Base-by-base conservation (phyloP, 2,113 vertebrate species). In the Phyllostomus hastatus region DNA sequence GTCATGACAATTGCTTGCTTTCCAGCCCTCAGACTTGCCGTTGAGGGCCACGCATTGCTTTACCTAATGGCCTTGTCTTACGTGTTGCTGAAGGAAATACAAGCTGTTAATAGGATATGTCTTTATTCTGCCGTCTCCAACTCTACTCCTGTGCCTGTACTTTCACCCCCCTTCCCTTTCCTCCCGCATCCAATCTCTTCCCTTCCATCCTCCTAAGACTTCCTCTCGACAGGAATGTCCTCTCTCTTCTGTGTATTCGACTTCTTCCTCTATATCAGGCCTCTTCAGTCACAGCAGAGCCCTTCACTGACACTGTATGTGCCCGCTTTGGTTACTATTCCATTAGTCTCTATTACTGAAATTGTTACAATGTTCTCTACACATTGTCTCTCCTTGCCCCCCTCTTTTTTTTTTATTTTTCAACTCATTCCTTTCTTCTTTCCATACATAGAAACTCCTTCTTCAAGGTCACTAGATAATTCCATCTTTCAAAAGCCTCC, bases 71-170 rank as follows among this genome's bases (percentile, higher is more conserved):
- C 54, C 22, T 43, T 67, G 70, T 84, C 4, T 91, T 75, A 43
- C 14, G 26, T 26, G 33, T 72, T 35, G 46, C 16, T 85, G n/a
- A 48, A 91, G 90, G 50, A 93, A 91, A 57, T 70, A 11, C 7
- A 54, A 72, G 3, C 2, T 4, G 0, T 72, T n/a, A 72, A 15
- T 7, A 54, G 2, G 16, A 0, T 33, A 10, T 28, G 16, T 69
- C 33, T 16, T 46, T 24, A 22, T 64, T 9, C 3, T 48, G 12
- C 61, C 22, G 20, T 83, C 67, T 75, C 28, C 48, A 64, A 59
- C 64, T 61, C 12, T 15, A 19, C 22, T 6, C 5, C n/a, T n/a
- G 1, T 11, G 26, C 54, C 2, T 48, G 43, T 0, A 4, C 41
- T 41, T 79, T 50, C 12, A 20, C 8, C 8, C 24, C 2, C 19